phyloP scores from a whole-genome alignment of 2,888 invertebrate species.

The Eubasilissa splendida region DNA sequence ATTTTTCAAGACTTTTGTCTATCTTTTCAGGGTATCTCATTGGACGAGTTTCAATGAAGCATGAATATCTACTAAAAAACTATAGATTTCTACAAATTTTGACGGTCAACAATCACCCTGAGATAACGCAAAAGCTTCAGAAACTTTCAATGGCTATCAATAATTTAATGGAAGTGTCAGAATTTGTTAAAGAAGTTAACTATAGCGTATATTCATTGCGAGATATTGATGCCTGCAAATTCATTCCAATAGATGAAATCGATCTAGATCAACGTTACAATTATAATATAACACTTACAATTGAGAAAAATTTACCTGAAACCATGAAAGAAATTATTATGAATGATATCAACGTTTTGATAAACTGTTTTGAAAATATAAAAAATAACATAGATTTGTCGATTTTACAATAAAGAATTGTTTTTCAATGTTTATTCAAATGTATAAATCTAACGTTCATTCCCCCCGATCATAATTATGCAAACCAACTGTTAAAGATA shows the following conservation, averaged over 20 bases:
- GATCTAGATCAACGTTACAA: not conserved
- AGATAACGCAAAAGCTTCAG: constrained; percentile 40
- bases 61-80: constrained; percentile 52
- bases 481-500: too few relatives aligned
- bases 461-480: too few relatives aligned
- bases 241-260: not conserved
- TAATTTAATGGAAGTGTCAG: constrained; percentile 46
- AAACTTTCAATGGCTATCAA: constrained; percentile 30
- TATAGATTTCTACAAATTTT: constrained; percentile 36
- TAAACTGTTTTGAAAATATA: constrained; percentile 25
- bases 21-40: constrained; percentile 51
- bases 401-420: constrained; percentile 9
- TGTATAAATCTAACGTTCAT: too few relatives aligned
- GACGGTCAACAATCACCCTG: constrained; percentile 36
- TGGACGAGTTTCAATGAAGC: constrained; percentile 52
- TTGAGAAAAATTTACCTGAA: constrained; percentile 1
- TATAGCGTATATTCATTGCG: constrained; percentile 4
- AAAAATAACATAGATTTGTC: constrained; percentile 11
- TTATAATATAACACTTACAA: constrained; percentile 9
- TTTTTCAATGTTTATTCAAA: not conserved
- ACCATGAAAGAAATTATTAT: constrained; percentile 32
- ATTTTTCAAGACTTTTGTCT: not conserved
- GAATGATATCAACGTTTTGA: constrained; percentile 24
- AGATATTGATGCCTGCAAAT: not conserved
- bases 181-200: constrained; percentile 40